These are phyloP conservation scores for Craniophora ligustri DNA, from an alignment of 2,888 invertebrate species.

Conservation along the genomic window DNA sequence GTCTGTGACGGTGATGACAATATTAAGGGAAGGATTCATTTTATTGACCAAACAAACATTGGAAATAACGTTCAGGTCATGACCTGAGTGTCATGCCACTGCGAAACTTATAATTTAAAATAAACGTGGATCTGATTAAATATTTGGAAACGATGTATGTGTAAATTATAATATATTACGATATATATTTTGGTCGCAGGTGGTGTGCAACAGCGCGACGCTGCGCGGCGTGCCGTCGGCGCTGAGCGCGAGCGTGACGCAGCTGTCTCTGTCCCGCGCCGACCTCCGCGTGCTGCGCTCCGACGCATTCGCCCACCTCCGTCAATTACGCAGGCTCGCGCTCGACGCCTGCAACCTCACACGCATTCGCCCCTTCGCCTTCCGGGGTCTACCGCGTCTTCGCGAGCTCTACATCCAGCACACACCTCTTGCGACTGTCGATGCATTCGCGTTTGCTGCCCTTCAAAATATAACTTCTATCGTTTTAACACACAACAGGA, in stretches of 20 bases:
- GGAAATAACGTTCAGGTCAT: slow-evolving; percentile 68
- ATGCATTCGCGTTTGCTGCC: slow-evolving; percentile 95
- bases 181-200: slow-evolving; percentile 87
- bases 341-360: slow-evolving; percentile 96
- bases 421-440: slow-evolving; percentile 94
- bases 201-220: slow-evolving; percentile 95
- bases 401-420: slow-evolving; percentile 95
- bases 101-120: slow-evolving; percentile 62
- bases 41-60: slow-evolving; percentile 78
- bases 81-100: slow-evolving; percentile 69
- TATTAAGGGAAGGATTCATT: slow-evolving; percentile 80
- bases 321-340: slow-evolving; percentile 93
- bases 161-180: slow-evolving; percentile 37
- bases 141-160: slow-evolving; percentile 54
- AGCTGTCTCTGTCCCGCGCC: slow-evolving; percentile 95
- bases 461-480: slow-evolving; percentile 93
- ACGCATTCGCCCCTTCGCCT: slow-evolving; percentile 94
- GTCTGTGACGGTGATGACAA: slow-evolving; percentile 65
- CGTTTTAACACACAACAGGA: slow-evolving; percentile 91
- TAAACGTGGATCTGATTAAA: slow-evolving; percentile 25
- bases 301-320: slow-evolving; percentile 94
- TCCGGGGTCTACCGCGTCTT: slow-evolving; percentile 94
- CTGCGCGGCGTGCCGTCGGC: slow-evolving; percentile 93
- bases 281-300: slow-evolving; percentile 94
- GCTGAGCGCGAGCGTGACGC: slow-evolving; percentile 93